Evolutionary conservation across 2,113 vertebrate species (phyloP).

Genomic region (Axis porcinus): DNA sequence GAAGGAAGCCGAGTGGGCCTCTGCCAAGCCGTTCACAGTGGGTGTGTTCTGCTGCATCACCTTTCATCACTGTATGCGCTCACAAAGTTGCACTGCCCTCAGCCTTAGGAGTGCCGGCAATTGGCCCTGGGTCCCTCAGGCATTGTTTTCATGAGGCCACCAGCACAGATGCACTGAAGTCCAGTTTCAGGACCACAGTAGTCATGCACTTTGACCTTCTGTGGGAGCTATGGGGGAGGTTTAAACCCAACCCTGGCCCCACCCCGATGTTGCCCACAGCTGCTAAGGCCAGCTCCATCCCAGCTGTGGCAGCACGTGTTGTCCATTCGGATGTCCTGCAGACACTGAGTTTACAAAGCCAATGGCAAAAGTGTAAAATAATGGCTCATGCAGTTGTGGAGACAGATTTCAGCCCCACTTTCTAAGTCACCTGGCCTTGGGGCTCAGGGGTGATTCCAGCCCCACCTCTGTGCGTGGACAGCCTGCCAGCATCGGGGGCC

Average conservation of each 20-base stretch:
- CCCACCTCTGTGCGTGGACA: neutral
- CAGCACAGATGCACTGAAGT: neutral
- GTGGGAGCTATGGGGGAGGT: neutral
- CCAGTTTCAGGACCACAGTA: neutral
- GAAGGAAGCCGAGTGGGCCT: neutral
- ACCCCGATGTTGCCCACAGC: neutral
- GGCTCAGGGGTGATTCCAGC: neutral
- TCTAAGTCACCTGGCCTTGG: neutral
- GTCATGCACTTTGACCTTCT: neutral
- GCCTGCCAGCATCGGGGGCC: neutral
- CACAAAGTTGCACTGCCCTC: neutral
- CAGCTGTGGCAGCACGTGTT: neutral
- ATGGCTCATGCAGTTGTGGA: fast-evolving
- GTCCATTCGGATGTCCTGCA: neutral
- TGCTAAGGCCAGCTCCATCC: neutral
- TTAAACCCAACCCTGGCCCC: neutral
- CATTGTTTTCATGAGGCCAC: neutral
- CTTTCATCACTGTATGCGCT: neutral
- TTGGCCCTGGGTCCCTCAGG: neutral
- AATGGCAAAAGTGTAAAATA: neutral
- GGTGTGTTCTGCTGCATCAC: neutral
- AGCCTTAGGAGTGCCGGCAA: neutral
- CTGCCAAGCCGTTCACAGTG: neutral
- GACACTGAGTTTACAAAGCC: neutral
- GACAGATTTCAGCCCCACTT: neutral